A percentile compares a stretch with the other conserved stretches of the same genome.
Evolutionary conservation across 2,888 invertebrate species (phyloP).

Genomic region (Ceratothoa steindachneri): DNA sequence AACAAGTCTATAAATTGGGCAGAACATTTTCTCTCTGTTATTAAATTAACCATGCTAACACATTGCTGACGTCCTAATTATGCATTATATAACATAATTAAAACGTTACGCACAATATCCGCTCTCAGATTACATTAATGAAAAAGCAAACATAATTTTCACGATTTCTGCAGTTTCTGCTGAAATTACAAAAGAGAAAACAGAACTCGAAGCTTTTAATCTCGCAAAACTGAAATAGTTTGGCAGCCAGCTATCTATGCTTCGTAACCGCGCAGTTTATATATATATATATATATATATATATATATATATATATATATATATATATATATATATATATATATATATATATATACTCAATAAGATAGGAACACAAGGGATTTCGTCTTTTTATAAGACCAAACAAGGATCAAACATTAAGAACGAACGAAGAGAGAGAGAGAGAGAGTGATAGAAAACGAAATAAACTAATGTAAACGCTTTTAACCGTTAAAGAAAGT

Average conservation of each 20-base stretch:
- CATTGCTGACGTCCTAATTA: slow-evolving; percentile 13
- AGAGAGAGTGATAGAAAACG: too few species aligned
- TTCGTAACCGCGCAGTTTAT: too few species aligned
- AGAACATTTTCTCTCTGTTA: background rate
- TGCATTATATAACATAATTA: slow-evolving; percentile 12
- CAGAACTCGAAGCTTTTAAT: background rate
- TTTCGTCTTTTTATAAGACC: too few species aligned
- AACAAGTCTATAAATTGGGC: background rate
- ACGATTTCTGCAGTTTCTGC: slow-evolving; percentile 6
- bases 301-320: slow-evolving; percentile 12
- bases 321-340: slow-evolving; percentile 1
- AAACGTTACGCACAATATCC: slow-evolving; percentile 4
- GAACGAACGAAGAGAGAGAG: too few species aligned
- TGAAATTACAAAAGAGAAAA: slow-evolving; percentile 10
- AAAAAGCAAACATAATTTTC: slow-evolving; percentile 4
- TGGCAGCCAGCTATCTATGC: too few species aligned
- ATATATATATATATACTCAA: background rate
- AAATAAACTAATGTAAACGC: too few species aligned
- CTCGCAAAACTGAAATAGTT: background rate
- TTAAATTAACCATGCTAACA: slow-evolving; percentile 5
- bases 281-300: slow-evolving; percentile 7
- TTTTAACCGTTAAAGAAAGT: too few species aligned
- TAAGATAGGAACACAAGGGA: too few species aligned
- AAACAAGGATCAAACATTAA: too few species aligned
- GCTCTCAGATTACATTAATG: background rate